phyloP scores from a whole-genome alignment of 1,140 invertebrate species.

The Cryptotermes secundus region DNA sequence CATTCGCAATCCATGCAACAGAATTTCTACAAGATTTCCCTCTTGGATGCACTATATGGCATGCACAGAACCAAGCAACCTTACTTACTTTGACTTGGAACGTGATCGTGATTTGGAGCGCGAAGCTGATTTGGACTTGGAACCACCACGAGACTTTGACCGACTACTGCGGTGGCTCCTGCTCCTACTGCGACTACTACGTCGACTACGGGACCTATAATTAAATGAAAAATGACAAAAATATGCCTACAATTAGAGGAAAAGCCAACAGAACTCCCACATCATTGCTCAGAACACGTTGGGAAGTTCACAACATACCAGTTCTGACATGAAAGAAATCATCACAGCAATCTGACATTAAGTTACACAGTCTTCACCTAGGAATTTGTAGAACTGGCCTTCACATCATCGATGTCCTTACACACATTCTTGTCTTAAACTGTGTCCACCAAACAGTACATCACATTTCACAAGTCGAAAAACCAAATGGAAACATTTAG shows the following conservation, averaged over 20 bases:
- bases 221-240: not conserved
- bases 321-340: conserved; percentile 55
- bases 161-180: conserved; percentile 62
- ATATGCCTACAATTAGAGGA: not conserved
- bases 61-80: not conserved
- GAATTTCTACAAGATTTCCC: conserved; percentile 40
- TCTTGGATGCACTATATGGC: not conserved
- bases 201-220: conserved; percentile 35
- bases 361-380: not conserved
- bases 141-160: conserved; percentile 56
- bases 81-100: conserved; percentile 47
- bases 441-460: no score
- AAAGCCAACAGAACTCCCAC: not conserved
- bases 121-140: conserved; percentile 64
- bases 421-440: no score
- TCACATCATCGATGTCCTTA: no score
- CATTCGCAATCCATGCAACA: conserved; percentile 35
- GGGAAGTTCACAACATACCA: conserved; percentile 47
- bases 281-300: conserved; percentile 20
- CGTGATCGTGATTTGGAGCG: conserved; percentile 67
- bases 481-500: no score
- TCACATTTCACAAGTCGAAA: no score
- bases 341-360: not conserved
- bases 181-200: conserved; percentile 54
- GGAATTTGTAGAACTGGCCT: no score